Evolutionary conservation across 2,113 vertebrate species (phyloP), one percentile per base, ranked within the genome.

Genomic region (Anthoscopus minutus): DNA sequence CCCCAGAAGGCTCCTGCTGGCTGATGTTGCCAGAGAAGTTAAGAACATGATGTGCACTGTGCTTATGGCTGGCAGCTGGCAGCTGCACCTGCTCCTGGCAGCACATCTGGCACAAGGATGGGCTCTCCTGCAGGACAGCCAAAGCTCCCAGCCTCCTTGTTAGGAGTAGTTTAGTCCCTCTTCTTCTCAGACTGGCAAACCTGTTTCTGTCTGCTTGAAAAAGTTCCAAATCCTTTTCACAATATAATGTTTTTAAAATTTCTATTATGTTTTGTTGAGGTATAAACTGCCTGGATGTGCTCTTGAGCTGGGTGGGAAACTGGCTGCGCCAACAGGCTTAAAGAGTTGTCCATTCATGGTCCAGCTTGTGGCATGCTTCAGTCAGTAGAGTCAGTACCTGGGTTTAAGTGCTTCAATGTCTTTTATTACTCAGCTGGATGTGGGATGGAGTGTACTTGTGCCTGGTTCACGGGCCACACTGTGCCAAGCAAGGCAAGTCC

Each of bases 381-480:
- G n/a, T n/a, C n/a, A n/a, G n/a, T n/a, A 14, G 35, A 33, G 13
- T 13, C 27, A 35, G 4, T 53, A 2, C 7, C 18, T 30, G 44
- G 22, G 58, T 24, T 18, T 28, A 23, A 31, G 12, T 2, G 4
- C 9, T 78, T 50, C 7, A 11, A 45, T 25, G 23, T 11, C 30
- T 28, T 67, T 54, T 69, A 13, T 88, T 56, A 13, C 38, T 0
- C 4, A 30, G 11, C 38, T 65, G 60, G 33, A 7, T 8, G 3
- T 13, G 47, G 16, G 24, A 25, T 67, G 47, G 42, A 45, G 28
- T 4, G 9, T 11, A 22, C 38, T 30, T 18, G 42, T 15, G 15
- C 10, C 38, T 24, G 35, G 11, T 33, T 33, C 3, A 4, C 0
- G 0, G 22, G 13, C n/a, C 7, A 18, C 2, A 1, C 9, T 40